Conservation (phyloP, 2,113 vertebrate genomes). For the Probosciger aterrimus region DNA sequence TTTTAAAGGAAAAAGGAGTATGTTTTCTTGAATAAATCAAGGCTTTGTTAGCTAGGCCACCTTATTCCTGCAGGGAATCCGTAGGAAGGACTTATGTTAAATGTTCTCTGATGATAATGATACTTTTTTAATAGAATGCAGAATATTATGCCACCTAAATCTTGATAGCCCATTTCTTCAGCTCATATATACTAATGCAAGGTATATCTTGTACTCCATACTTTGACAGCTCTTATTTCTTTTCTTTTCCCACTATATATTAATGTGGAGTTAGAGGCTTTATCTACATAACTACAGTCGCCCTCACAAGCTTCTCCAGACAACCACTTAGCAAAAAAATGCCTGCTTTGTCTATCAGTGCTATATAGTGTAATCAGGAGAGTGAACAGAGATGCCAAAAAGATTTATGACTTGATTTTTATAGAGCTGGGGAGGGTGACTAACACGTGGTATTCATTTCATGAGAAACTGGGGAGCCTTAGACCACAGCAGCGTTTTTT, state of each 20-base stretch:
- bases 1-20: neutral
- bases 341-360: neutral
- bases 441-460: neutral
- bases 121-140: conserved; percentile 12
- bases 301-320: neutral
- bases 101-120: neutral
- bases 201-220: neutral
- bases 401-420: neutral
- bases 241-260: neutral
- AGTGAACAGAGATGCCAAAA: neutral
- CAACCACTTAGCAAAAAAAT: neutral
- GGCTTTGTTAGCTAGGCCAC: conserved; percentile 31
- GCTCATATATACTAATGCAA: conserved; percentile 8
- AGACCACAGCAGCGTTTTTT: neutral
- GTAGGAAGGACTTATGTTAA: conserved; percentile 7
- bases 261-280: neutral
- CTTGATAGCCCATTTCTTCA: neutral
- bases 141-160: conserved; percentile 27
- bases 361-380: neutral
- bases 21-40: conserved; percentile 3
- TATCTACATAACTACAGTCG: neutral
- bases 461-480: neutral
- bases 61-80: conserved; percentile 6
- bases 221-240: neutral
- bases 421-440: neutral